Evolutionary conservation across 2,113 vertebrate species (phyloP), one percentile per base, ranked within the genome.

Genomic region (Cryptotis parvus): DNA sequence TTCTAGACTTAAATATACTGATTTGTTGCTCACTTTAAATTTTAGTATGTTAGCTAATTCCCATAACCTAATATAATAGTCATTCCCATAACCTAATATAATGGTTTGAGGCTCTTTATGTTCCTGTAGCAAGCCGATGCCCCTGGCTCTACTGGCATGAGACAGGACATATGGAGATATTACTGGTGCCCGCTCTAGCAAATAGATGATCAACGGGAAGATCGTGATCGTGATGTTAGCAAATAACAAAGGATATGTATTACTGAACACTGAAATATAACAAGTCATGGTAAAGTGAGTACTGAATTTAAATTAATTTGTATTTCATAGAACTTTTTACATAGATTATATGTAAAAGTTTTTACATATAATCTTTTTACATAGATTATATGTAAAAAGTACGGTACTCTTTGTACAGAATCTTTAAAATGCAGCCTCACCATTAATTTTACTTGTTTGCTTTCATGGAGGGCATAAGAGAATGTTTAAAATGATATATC

Each of bases 1-100:
- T 22, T 7, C 24, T 58, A n/a, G 61, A 33, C 7, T 65, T 4
- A 65, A 29, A 41, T n/a, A 5, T 84, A 45, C 20, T 90, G 1
- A 7, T 79, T 18, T 78, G 9, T 63, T 35, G 58, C 16, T 49
- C 66, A 12, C 2, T 29, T 92, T 49, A 72, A 18, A 73, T 15
- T 9, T 39, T 1, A 8, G 3, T 8, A 45, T 12, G 6, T 14
- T 8, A 45, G 0, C 52, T n/a, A n/a, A n/a, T n/a, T n/a, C n/a
- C n/a, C n/a, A n/a, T n/a, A n/a, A n/a, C n/a, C n/a, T n/a, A n/a
- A n/a, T n/a, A n/a, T n/a, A n/a, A n/a, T n/a, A n/a, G n/a, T n/a
- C n/a, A n/a, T n/a, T n/a, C n/a, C n/a, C n/a, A n/a, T n/a, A n/a
- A n/a, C n/a, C n/a, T n/a, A n/a, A n/a, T n/a, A n/a, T n/a, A n/a